These are phyloP conservation scores for Cephonodes hylas DNA, from an alignment of 2,888 invertebrate genomes.

Conservation along the genomic window DNA sequence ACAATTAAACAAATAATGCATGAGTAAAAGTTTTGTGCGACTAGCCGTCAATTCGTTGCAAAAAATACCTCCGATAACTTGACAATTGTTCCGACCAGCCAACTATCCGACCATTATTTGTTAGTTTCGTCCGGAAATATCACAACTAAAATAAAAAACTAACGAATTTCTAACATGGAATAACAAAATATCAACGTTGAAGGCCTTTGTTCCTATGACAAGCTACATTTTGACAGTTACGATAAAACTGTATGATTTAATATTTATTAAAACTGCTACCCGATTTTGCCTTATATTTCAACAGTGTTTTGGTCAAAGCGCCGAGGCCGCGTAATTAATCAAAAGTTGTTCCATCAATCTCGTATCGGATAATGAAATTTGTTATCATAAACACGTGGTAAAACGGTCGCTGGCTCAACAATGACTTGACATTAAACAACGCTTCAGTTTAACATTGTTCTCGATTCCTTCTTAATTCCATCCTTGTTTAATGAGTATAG, in stretches of 20 bases:
- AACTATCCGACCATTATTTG: too few species aligned
- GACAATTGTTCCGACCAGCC: too few species aligned
- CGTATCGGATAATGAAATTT: conserved; percentile 13
- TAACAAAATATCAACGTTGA: neutral
- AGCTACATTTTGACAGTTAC: neutral
- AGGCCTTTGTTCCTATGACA: neutral
- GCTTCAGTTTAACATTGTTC: too few species aligned
- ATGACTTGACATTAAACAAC: neutral
- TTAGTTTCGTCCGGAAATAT: too few species aligned
- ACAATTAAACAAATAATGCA: too few species aligned
- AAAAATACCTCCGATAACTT: too few species aligned
- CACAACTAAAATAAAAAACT: neutral
- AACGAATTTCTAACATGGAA: neutral
- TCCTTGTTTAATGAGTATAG: too few species aligned
- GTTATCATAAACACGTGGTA: conserved; percentile 11
- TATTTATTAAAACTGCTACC: neutral
- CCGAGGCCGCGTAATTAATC: conserved; percentile 1
- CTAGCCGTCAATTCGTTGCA: too few species aligned
- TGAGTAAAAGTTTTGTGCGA: too few species aligned
- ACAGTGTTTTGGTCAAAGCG: conserved; percentile 1
- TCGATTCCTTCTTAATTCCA: too few species aligned
- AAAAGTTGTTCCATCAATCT: conserved; percentile 7
- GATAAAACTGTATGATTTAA: neutral
- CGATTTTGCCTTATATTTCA: neutral
- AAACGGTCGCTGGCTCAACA: neutral